Conservation (phyloP, 1,140 invertebrate species). For the Atta cephalotes region DNA sequence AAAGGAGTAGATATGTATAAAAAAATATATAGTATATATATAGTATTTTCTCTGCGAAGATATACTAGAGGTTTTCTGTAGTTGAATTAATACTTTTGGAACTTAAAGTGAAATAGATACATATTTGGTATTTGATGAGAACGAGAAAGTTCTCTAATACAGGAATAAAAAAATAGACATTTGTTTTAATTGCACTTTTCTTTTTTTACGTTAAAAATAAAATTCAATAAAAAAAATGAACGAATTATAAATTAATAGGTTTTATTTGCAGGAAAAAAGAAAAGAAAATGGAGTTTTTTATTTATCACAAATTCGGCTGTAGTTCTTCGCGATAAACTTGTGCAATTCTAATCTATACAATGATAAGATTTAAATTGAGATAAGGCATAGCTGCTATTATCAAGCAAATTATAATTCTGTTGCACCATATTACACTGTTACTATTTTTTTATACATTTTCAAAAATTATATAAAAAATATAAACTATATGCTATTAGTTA, state of each 20-base stretch:
- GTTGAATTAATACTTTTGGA: too few species aligned
- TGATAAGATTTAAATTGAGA: constrained; percentile 43
- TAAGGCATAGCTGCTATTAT: background rate
- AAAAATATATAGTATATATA: too few species aligned
- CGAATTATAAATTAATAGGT: background rate
- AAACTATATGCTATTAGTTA: background rate
- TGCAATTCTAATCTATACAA: constrained; percentile 5
- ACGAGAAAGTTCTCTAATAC: too few species aligned
- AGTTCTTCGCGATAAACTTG: background rate
- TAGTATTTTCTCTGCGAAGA: too few species aligned
- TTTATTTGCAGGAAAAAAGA: background rate
- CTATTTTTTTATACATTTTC: background rate
- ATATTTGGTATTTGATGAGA: too few species aligned
- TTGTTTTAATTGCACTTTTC: background rate
- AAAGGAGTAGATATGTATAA: background rate
- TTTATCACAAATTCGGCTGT: background rate
- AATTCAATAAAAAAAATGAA: background rate
- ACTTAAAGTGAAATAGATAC: too few species aligned
- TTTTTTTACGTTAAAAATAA: background rate
- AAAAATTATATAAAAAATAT: background rate
- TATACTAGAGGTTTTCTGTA: too few species aligned
- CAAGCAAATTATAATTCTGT: constrained; percentile 15
- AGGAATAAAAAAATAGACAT: background rate
- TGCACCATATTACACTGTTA: background rate
- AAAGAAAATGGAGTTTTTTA: background rate